phyloP scores from a whole-genome alignment of 1,140 invertebrate genomes.

The Sycophaga agraensis region DNA sequence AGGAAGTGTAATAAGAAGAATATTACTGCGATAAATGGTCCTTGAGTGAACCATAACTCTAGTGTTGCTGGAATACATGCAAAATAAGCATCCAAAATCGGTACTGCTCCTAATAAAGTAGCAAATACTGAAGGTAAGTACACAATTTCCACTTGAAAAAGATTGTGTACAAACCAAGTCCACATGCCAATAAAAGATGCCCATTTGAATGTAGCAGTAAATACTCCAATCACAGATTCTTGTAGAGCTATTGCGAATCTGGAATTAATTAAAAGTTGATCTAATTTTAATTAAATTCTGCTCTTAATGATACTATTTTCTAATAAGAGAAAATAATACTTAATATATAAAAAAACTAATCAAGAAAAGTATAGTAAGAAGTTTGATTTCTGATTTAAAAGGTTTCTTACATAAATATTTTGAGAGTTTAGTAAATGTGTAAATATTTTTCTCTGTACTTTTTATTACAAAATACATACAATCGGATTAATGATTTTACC shows the following conservation, averaged over 20 bases:
- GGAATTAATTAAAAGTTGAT: slow-evolving; percentile 5
- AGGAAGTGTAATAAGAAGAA: slow-evolving; percentile 84
- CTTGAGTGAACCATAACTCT: slow-evolving; percentile 88
- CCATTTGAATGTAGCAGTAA: slow-evolving; percentile 95
- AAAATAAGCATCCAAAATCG: slow-evolving; percentile 92
- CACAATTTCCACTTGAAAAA: slow-evolving; percentile 93
- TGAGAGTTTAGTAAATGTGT: no score
- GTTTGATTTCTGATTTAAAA: no score
- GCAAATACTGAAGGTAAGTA: slow-evolving; percentile 94
- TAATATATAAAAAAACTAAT: not conserved
- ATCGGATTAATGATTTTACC: no score
- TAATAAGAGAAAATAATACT: not conserved
- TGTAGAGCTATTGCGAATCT: slow-evolving; percentile 77
- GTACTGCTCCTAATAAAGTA: slow-evolving; percentile 88
- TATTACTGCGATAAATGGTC: slow-evolving; percentile 71
- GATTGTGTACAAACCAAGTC: slow-evolving; percentile 95
- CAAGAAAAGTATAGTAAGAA: no score
- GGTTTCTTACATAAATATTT: no score
- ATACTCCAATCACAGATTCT: slow-evolving; percentile 77
- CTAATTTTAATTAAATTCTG: no score
- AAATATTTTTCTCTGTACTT: no score
- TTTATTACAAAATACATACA: no score
- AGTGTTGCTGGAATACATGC: slow-evolving; percentile 90
- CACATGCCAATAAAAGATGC: slow-evolving; percentile 95
- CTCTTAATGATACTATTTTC: no score